A percentile compares a stretch with the other conserved stretches of the same genome.
These are phyloP conservation scores for Montipora efflorescens DNA, from an alignment of 64 coral and sea anemone genomes.

Conservation along the genomic window DNA sequence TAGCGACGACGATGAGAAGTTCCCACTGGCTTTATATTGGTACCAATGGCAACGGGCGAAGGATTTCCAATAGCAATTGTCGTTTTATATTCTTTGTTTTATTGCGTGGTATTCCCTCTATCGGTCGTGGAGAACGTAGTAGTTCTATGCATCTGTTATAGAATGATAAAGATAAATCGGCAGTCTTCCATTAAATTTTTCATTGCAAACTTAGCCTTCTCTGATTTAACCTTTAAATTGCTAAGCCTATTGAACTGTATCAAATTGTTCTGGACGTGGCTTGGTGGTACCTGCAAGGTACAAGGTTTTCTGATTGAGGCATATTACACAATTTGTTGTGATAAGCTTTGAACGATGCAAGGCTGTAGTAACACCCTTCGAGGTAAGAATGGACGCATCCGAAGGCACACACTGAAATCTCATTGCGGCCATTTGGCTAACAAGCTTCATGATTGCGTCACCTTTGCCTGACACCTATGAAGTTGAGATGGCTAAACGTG, in stretches of 20 bases:
- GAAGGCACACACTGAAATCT: not conserved
- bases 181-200: constrained; percentile 12
- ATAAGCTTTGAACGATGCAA: constrained; percentile 35
- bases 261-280: constrained; percentile 44
- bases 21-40: too few relatives aligned
- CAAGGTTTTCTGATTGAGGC: constrained; percentile 55
- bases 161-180: not conserved
- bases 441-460: not conserved
- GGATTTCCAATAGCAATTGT: constrained; percentile 2
- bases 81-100: not conserved
- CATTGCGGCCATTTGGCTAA: not conserved
- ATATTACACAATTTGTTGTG: constrained; percentile 35
- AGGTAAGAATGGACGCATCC: not conserved
- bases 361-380: constrained; percentile 9
- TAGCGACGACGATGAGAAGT: too few relatives aligned
- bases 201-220: constrained; percentile 55
- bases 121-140: not conserved
- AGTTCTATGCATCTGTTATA: not conserved
- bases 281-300: constrained; percentile 61
- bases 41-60: constrained; percentile 28
- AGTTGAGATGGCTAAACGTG: not conserved
- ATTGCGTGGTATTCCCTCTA: not conserved
- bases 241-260: constrained; percentile 32
- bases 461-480: constrained; percentile 46
- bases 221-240: constrained; percentile 48